phyloP scores from a whole-genome alignment of 2,888 invertebrate genomes.

The Drosophila nr. medialis region DNA sequence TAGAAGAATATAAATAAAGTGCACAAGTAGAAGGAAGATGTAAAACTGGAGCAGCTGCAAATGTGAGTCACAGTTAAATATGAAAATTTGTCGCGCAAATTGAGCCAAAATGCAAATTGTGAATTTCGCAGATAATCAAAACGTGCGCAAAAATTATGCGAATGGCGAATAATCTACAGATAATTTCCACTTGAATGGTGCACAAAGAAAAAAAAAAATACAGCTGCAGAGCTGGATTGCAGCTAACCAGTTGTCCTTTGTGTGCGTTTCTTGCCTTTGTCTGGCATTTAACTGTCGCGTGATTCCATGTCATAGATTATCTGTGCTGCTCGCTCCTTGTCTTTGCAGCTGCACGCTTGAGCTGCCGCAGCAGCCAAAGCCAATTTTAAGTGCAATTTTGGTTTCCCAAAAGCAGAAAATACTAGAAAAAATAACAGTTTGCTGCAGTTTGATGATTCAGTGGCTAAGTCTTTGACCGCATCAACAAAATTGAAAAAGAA shows the following conservation, averaged over 20 bases:
- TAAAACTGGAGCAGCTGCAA: conserved; percentile 32
- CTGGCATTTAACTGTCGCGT: conserved; percentile 75
- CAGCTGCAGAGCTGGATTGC: conserved; percentile 28
- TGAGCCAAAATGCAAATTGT: conserved; percentile 62
- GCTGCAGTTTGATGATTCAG: conserved; percentile 68
- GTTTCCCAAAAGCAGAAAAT: conserved; percentile 38
- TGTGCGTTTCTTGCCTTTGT: conserved; percentile 63
- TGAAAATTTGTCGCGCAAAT: conserved; percentile 31
- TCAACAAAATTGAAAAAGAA: conserved; percentile 26
- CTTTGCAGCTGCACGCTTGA: conserved; percentile 14
- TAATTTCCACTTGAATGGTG: conserved; percentile 65
- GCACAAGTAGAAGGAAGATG: neutral
- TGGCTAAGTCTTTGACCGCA: conserved; percentile 72
- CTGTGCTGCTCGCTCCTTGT: conserved; percentile 9
- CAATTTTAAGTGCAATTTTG: conserved; percentile 77
- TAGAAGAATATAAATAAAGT: neutral
- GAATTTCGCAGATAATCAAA: conserved; percentile 71
- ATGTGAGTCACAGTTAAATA: conserved; percentile 52
- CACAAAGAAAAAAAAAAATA: conserved; percentile 2
- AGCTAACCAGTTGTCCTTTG: conserved; percentile 47
- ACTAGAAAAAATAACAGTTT: neutral
- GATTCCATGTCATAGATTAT: conserved; percentile 77
- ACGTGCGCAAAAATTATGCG: conserved; percentile 67
- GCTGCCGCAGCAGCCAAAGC: conserved; percentile 39
- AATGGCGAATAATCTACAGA: conserved; percentile 52